phyloP scores from a whole-genome alignment of 2,888 invertebrate genomes.

The Rotaria macrura region DNA sequence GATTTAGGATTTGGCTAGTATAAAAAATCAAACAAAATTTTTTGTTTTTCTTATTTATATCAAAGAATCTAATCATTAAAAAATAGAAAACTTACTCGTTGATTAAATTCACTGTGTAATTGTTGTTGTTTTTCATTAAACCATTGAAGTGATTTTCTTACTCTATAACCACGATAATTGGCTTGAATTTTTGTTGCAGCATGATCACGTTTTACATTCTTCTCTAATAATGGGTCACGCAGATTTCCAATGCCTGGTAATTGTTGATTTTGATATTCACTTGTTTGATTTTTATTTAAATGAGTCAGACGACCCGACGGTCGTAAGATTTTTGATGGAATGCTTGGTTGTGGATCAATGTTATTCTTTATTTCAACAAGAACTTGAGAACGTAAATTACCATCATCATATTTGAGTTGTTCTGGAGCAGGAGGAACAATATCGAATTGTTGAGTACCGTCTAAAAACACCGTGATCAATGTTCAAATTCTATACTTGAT shows the following conservation, averaged over 20 bases:
- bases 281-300: not conserved
- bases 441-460: not conserved
- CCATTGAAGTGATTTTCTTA: slow-evolving; percentile 37
- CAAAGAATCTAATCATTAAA: not conserved
- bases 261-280: not conserved
- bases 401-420: not conserved
- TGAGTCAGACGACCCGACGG: not conserved
- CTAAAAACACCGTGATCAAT: not conserved
- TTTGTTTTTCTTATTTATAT: too few species aligned
- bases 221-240: not conserved
- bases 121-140: not conserved
- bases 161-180: slow-evolving; percentile 39
- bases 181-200: slow-evolving; percentile 41
- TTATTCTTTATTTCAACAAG: not conserved
- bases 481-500: too few species aligned
- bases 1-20: not conserved
- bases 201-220: not conserved
- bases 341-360: not conserved
- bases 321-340: not conserved
- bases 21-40: too few species aligned
- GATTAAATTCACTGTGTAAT: not conserved
- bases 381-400: not conserved
- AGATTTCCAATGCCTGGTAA: slow-evolving; percentile 2
- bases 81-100: not conserved
- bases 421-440: not conserved